These are phyloP conservation scores for Mormoops blainvillei DNA, from an alignment of 2,113 vertebrate species.

Conservation along the genomic window DNA sequence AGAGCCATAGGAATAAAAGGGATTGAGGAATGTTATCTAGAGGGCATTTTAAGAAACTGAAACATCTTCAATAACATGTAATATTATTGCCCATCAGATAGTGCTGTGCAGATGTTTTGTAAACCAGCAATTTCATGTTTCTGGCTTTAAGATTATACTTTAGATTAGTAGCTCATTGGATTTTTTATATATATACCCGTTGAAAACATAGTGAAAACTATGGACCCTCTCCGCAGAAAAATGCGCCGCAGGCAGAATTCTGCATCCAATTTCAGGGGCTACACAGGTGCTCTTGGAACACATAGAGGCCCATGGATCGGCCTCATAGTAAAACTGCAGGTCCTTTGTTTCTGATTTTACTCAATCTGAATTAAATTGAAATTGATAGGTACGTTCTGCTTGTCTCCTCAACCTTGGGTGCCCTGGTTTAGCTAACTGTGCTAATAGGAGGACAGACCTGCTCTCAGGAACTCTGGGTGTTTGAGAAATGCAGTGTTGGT, in stretches of 20 bases:
- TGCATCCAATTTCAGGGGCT: not conserved
- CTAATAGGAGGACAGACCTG: not conserved
- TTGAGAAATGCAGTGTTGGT: not conserved
- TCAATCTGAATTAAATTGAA: not conserved
- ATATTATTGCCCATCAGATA: not conserved
- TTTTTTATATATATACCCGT: not conserved
- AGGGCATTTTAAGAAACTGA: not conserved
- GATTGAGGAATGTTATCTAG: not conserved
- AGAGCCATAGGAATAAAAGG: not conserved
- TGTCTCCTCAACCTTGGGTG: not conserved
- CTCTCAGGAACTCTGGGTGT: not conserved
- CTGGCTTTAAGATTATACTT: conserved; percentile 1
- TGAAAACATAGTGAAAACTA: not conserved
- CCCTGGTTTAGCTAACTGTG: not conserved
- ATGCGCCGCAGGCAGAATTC: not conserved
- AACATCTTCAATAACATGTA: not conserved
- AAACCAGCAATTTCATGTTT: not conserved
- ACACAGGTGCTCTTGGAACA: not conserved
- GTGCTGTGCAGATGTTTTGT: not conserved
- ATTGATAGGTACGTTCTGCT: not conserved
- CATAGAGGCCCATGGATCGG: fast-evolving
- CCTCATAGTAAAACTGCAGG: not conserved
- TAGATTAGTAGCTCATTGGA: not conserved
- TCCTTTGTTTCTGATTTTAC: not conserved
- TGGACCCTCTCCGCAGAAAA: not conserved